Evolutionary conservation across 2,113 vertebrate genomes (phyloP).

Genomic region (Catagonus wagneri): DNA sequence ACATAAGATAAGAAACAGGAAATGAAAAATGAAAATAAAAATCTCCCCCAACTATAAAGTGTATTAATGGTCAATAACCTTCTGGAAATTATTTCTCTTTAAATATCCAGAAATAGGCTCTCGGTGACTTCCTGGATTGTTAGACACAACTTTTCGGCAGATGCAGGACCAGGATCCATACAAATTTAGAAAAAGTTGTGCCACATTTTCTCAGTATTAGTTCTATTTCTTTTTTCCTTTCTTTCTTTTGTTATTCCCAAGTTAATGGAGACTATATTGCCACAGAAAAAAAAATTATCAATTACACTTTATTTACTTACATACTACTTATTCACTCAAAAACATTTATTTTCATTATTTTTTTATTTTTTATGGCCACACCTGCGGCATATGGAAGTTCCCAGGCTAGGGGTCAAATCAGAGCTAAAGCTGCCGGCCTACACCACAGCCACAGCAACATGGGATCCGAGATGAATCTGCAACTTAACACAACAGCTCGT

Average conservation of each 20-base stretch:
- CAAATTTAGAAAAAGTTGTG: background rate
- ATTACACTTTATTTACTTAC: conserved; percentile 1
- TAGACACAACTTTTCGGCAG: conserved; percentile 6
- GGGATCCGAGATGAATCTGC: too few relatives aligned
- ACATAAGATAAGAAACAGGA: conserved; percentile 66
- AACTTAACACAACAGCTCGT: too few relatives aligned
- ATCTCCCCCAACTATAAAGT: conserved; percentile 44
- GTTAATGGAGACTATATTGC: background rate
- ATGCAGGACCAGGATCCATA: background rate
- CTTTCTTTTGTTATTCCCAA: background rate
- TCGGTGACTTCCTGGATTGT: conserved; percentile 31
- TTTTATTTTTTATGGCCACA: too few relatives aligned
- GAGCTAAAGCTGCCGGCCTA: too few relatives aligned
- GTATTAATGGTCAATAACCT: conserved; percentile 59
- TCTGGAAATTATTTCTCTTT: conserved; percentile 52
- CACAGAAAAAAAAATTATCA: background rate
- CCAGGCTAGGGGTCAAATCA: too few relatives aligned
- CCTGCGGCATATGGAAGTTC: too few relatives aligned
- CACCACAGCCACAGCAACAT: too few relatives aligned
- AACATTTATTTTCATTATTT: background rate
- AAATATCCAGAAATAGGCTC: background rate
- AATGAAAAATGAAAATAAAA: conserved; percentile 68
- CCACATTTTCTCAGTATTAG: background rate
- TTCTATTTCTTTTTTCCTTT: background rate
- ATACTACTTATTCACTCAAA: background rate